Base-by-base conservation (phyloP, 2,113 vertebrate genomes). In the Gambusia holbrooki region DNA sequence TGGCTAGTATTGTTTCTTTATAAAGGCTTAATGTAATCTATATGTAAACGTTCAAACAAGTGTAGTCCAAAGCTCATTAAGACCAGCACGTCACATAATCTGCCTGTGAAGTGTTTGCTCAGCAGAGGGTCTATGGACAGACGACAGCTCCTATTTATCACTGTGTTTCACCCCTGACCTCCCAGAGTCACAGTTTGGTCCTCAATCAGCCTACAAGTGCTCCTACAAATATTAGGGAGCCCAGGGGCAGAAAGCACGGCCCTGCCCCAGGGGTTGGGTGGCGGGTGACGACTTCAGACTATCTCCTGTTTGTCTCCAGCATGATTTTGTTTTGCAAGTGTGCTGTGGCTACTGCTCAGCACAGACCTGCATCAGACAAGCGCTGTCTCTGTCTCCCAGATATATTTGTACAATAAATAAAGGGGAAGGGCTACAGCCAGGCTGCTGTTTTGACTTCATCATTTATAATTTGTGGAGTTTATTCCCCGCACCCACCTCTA, bases 371-470 rank as follows among this genome's bases (percentile, higher is more conserved):
- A 82, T 84, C 87, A 90, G 87, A 90, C 85, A 71, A 79, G 80
- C 87, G 84, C 88, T 90, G 91, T 94, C 92, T 93, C 90, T 87
- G 91, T 92, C 90, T 86, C 88, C 68, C 69, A 90, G 91, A 93
- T 92, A 92, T 94, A 93, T 93, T 88, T 88, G 81, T 85, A 90
- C 79, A 93, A 93, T 87, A 92, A 94, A 93, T 92, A 92, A 90
- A 88, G 92, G 81, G 86, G 87, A 76, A 73, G 91, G 87, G 89
- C 86, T 76, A 45, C 71, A 74, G 82, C 81, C 76, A 25, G 72
- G 28, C 66, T 71, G 0, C 3, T 95, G 94, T 94, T 95, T 94
- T 94, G 94, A 93, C 94, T 95, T 87, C 91, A 79, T 80, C 73
- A 66, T 78, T 85, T 86, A 77, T 90, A 87, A 88, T 90, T 93